phyloP scores from a whole-genome alignment of 2,888 invertebrate genomes.

The Eupeodes latifasciatus region DNA sequence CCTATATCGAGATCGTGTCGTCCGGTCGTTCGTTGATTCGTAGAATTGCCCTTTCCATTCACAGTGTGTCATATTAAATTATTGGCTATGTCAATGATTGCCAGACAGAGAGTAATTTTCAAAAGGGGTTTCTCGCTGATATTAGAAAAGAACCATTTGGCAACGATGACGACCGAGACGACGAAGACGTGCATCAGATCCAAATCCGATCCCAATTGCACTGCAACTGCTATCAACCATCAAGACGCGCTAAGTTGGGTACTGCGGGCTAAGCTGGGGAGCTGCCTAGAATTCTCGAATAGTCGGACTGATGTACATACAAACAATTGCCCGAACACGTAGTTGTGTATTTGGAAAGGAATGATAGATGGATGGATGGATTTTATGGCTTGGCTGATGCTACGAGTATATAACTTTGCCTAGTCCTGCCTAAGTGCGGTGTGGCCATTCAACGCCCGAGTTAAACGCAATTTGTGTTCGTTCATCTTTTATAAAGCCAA shows the following conservation, averaged over 20 bases:
- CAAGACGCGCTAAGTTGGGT: not conserved
- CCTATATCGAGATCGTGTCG: constrained; percentile 18
- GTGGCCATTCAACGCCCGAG: constrained; percentile 46
- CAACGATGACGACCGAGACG: not conserved
- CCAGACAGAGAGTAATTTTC: constrained; percentile 69
- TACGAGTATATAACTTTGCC: too few relatives aligned
- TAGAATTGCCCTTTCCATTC: constrained; percentile 63
- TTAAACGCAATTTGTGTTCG: constrained; percentile 69
- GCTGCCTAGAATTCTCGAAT: not conserved
- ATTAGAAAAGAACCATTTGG: constrained; percentile 57
- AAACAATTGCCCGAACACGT: constrained; percentile 37
- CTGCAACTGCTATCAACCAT: constrained; percentile 56
- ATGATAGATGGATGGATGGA: constrained; percentile 58
- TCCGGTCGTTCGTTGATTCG: not conserved
- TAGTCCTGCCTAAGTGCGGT: not conserved
- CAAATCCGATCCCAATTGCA: constrained; percentile 61
- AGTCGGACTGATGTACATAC: not conserved
- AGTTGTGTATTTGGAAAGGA: constrained; percentile 53
- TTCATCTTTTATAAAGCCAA: constrained; percentile 42
- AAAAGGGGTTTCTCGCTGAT: constrained; percentile 11
- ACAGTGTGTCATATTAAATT: constrained; percentile 74
- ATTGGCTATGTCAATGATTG: constrained; percentile 74
- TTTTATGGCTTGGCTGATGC: not conserved
- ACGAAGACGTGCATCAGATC: constrained; percentile 17
- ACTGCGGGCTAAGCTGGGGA: not conserved